These are phyloP conservation scores for Clupea harengus DNA, from an alignment of 2,113 vertebrate genomes.

Conservation along the genomic window DNA sequence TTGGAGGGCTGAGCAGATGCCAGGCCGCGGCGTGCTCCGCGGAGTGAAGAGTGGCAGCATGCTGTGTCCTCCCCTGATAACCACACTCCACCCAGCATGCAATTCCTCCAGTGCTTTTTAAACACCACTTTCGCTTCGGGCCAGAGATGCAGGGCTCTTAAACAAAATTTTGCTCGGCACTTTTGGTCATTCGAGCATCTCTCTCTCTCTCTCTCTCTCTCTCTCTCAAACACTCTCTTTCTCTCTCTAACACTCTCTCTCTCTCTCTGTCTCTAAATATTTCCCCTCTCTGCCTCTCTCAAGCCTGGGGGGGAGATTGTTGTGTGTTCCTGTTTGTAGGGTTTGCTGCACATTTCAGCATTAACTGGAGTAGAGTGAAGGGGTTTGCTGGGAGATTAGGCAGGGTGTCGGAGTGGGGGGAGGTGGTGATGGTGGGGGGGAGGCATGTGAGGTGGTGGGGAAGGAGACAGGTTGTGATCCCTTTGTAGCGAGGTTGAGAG, in stretches of 20 bases:
- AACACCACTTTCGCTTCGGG: neutral
- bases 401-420: neutral
- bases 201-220: neutral
- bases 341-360: neutral
- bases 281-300: neutral
- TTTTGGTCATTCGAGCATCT: neutral
- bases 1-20: neutral
- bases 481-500: neutral
- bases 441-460: neutral
- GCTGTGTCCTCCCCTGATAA: slow-evolving; percentile 1
- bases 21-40: neutral
- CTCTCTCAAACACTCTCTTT: neutral
- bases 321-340: neutral
- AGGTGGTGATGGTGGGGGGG: neutral
- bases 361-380: neutral
- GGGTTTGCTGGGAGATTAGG: neutral
- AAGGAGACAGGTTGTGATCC: neutral
- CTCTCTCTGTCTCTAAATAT: neutral
- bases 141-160: neutral
- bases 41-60: neutral
- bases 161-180: neutral
- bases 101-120: neutral
- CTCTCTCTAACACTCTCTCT: neutral
- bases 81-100: neutral
- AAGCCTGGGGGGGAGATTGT: neutral